Evolutionary conservation across 2,888 invertebrate genomes (phyloP), one percentile per base, ranked within the genome.

Genomic region (Acanthopleura granulata): DNA sequence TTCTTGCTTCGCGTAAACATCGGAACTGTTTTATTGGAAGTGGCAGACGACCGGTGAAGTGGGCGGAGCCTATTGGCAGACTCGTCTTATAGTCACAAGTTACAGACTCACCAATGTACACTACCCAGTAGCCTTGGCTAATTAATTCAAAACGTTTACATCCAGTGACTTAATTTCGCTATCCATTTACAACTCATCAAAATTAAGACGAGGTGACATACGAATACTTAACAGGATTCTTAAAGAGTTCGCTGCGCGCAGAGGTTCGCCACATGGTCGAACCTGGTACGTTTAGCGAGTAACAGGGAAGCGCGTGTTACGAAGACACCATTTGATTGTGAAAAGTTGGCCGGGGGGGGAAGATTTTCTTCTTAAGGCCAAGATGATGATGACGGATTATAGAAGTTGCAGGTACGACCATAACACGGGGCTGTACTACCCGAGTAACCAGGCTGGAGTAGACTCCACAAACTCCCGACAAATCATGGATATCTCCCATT

Each of bases 321-420:
- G 40, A 40, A 40, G 40, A 40, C 40, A 40, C 40, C 9, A 3
- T 40, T 40, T 40, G 40, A 40, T 40, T 6, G 57, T 57, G 57
- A 57, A 57, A 57, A 57, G 6, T 57, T 40, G 40, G 40, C 9
- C 40, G 4, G 40, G 40, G 3, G 40, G 9, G 9, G 9, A 9
- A 40, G 3, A 3, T 40, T 40, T 9, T 40, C 40, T 40, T 40
- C 9, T 40, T 40, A 3, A 40, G 9, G 40, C 50, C 75, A 86
- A 82, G 84, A 87, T 86, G 86, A 88, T 88, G 87, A 87, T 86
- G 83, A 83, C 87, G n/a, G 89, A 89, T 77, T 85, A 87, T 75
- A 82, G 89, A 51, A 89, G 88, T 77, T 89, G 89, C 74, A 80
- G 89, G 75, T 89, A 86, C 80, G 89, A 89, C 72, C 82, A 81